A percentile compares a stretch with the other conserved stretches of the same genome.
Evolutionary conservation across 2,797 vertebrate species (phyloP).

Genomic region (Poecilia picta): DNA sequence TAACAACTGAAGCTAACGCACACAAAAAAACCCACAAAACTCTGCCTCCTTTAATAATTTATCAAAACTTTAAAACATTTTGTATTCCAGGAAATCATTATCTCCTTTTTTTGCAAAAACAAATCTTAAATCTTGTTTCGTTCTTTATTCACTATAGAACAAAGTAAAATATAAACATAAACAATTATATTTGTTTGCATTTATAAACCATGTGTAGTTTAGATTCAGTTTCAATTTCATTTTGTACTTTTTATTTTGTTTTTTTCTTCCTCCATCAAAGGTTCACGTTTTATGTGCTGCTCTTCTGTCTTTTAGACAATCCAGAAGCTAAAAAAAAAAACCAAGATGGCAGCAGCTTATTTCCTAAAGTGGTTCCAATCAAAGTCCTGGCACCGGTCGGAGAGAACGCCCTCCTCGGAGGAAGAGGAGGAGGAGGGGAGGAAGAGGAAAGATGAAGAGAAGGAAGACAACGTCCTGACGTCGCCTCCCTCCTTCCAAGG

Average conservation of each 20-base stretch:
- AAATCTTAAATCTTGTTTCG: background rate
- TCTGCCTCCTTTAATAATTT: too few species aligned
- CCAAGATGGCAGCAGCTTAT: slow-evolving; percentile 49
- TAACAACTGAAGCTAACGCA: too few species aligned
- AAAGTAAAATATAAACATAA: too few species aligned
- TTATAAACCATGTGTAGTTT: background rate
- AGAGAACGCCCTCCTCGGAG: slow-evolving; percentile 55
- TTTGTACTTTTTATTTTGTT: background rate
- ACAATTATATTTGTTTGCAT: background rate
- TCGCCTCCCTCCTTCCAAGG: slow-evolving; percentile 59
- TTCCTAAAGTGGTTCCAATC: slow-evolving; percentile 65
- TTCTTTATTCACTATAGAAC: background rate
- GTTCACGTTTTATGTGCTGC: background rate
- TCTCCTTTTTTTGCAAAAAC: background rate
- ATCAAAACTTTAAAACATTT: background rate
- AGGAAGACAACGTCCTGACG: slow-evolving; percentile 29
- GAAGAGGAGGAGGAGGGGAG: slow-evolving; percentile 28
- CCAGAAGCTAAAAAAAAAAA: slow-evolving; percentile 7
- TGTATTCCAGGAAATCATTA: background rate
- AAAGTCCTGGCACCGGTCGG: slow-evolving; percentile 57
- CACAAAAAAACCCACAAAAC: too few species aligned
- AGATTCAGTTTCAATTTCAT: background rate
- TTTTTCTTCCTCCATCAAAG: background rate
- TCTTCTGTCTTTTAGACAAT: background rate
- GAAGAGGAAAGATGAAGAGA: slow-evolving; percentile 21